Conservation (phyloP, 2,888 invertebrate species). For the Hydriomena furcata region DNA sequence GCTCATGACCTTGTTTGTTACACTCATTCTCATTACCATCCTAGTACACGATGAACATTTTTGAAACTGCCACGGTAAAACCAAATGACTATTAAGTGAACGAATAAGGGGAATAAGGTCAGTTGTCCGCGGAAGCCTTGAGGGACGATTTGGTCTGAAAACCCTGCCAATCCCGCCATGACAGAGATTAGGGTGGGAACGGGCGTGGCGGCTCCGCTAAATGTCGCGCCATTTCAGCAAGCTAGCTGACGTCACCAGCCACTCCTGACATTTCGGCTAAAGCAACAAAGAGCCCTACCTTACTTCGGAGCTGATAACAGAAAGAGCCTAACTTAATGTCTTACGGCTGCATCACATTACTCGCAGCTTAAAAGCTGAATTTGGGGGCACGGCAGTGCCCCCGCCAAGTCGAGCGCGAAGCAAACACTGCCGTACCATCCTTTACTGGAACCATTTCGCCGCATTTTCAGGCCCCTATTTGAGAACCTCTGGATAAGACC, state of each 20-base stretch:
- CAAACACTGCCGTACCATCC: too few species aligned
- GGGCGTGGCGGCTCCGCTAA: constrained; percentile 73
- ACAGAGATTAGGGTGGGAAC: constrained; percentile 75
- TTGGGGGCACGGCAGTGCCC: too few species aligned
- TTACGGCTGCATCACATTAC: too few species aligned
- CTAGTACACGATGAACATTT: constrained; percentile 3
- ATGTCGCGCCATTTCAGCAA: constrained; percentile 77
- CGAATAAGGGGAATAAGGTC: constrained; percentile 55
- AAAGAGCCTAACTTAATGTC: constrained; percentile 65
- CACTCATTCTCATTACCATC: constrained; percentile 3
- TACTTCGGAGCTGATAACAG: constrained; percentile 67
- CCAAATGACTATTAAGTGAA: constrained; percentile 27
- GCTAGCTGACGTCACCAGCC: constrained; percentile 74
- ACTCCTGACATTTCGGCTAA: constrained; percentile 78
- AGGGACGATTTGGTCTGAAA: constrained; percentile 62
- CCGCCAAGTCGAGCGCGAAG: too few species aligned
- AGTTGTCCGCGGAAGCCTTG: constrained; percentile 53
- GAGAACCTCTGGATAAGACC: too few species aligned
- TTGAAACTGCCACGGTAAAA: constrained; percentile 16
- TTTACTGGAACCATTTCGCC: too few species aligned
- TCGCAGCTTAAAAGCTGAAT: too few species aligned
- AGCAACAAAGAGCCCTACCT: constrained; percentile 79
- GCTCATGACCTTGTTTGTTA: background rate
- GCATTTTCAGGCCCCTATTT: too few species aligned
- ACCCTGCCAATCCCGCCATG: constrained; percentile 68